Conservation (phyloP, 2,797 vertebrate genomes). For the Pipistrellus kuhlii region DNA sequence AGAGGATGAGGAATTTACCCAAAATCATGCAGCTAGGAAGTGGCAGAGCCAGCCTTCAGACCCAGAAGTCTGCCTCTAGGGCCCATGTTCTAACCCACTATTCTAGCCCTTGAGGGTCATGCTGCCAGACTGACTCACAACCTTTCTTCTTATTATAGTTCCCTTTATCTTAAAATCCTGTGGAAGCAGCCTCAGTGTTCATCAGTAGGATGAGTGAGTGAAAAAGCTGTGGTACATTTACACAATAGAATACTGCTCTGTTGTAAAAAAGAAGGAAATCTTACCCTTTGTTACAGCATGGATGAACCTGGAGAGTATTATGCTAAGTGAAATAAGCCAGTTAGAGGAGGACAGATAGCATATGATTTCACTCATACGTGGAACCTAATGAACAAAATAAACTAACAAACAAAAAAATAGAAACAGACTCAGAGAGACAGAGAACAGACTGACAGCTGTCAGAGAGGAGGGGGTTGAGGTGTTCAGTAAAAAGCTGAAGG, state of each 20-base stretch:
- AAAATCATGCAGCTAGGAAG: too few species aligned
- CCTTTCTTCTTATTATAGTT: neutral
- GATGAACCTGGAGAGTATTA: neutral
- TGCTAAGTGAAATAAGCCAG: neutral
- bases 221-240: neutral
- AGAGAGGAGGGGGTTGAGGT: neutral
- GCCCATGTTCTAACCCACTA: neutral
- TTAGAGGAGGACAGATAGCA: neutral
- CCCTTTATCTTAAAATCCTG: conserved; percentile 8
- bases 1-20: neutral
- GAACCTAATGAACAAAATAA: neutral
- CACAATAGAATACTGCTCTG: neutral
- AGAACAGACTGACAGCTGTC: neutral
- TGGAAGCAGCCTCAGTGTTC: neutral
- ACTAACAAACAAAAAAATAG: neutral
- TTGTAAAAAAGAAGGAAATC: neutral
- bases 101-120: neutral
- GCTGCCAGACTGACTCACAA: neutral
- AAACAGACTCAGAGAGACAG: neutral
- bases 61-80: neutral
- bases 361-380: neutral
- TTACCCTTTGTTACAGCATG: neutral
- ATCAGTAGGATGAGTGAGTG: neutral
- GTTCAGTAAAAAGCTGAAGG: neutral
- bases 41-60: neutral